Percentiles rank a stretch among this genome's conserved stretches.
phyloP scores from a whole-genome alignment of 2,888 invertebrate genomes.

The Yponomeuta sedellus region DNA sequence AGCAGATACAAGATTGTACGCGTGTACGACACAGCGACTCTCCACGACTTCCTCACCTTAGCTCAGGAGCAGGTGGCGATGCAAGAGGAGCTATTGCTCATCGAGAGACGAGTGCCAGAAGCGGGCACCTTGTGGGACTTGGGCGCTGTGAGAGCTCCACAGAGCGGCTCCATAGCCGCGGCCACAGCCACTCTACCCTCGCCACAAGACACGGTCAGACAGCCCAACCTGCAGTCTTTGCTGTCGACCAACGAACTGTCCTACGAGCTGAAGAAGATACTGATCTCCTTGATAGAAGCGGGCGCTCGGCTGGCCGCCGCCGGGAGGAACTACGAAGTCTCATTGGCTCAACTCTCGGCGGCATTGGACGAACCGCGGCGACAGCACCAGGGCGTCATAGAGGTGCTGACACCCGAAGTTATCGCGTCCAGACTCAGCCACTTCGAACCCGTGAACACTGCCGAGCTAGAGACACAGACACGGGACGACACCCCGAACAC shows the following conservation, averaged over 20 bases:
- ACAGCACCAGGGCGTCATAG: constrained; percentile 37
- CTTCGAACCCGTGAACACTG: constrained; percentile 23
- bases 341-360: constrained; percentile 51
- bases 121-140: constrained; percentile 62
- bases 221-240: constrained; percentile 61
- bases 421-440: constrained; percentile 47
- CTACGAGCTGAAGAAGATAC: constrained; percentile 56
- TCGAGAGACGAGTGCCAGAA: constrained; percentile 56
- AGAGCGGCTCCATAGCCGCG: constrained; percentile 54
- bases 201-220: constrained; percentile 44
- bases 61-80: constrained; percentile 53
- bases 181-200: constrained; percentile 58
- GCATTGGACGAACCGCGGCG: constrained; percentile 55
- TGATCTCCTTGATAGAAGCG: constrained; percentile 65
- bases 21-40: constrained; percentile 51
- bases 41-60: constrained; percentile 60
- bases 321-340: constrained; percentile 57
- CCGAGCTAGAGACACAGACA: constrained; percentile 22
- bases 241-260: constrained; percentile 64
- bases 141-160: constrained; percentile 59
- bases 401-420: constrained; percentile 62
- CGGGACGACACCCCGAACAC: constrained; percentile 30
- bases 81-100: constrained; percentile 56
- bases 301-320: constrained; percentile 62
- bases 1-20: constrained; percentile 57